Evolutionary conservation across 1,140 invertebrate species (phyloP), one percentile per base, ranked within the genome.

Genomic region (Aricia agestis): DNA sequence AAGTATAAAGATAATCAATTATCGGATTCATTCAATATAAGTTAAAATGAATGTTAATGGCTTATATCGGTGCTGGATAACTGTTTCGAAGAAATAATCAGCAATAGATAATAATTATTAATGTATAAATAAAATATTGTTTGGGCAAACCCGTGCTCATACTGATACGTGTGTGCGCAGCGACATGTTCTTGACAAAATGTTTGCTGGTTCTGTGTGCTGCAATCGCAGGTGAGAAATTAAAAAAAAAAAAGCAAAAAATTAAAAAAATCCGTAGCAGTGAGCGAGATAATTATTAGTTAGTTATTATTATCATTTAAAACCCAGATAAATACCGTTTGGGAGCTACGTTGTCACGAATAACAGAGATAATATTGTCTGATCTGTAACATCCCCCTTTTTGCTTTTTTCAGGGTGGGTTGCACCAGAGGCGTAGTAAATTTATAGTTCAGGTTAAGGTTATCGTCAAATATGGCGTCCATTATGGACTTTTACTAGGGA

Each of bases 181-280:
- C 10, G 11, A 19, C 17, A 69, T 76, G 75, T 70, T 25, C 42
- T 15, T 75, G n/a, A 67, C 72, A n/a, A 78, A 84, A 76, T 74
- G 77, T 73, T 70, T 67, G 69, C 32, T 84, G 7, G 13, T 84
- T 32, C 36, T 84, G 68, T 78, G 71, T 72, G 82, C 71, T 77
- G 78, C 73, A 68, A 17, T 76, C 17, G 74, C 81, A 79, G 83
- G 83, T 85, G 80, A 65, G 36, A 10, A 17, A 41, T 45, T 15
- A 66, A 15, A 66, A 15, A 13, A 52, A 11, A 52, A 13, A 3
- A 13, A 15, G 45, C 9, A 9, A 13, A 9, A 13, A 13, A 13
- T 9, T 4, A 4, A 0, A 52, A 52, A 11, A 52, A 1, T 13
- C 6, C 11, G 45, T 52, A 36, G 9, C 5, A 36, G 45, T 52